Percentiles rank a stretch among this genome's conserved stretches.
phyloP scores from a whole-genome alignment of 2,888 invertebrate genomes.

The Leptinotarsa rubiginosa region DNA sequence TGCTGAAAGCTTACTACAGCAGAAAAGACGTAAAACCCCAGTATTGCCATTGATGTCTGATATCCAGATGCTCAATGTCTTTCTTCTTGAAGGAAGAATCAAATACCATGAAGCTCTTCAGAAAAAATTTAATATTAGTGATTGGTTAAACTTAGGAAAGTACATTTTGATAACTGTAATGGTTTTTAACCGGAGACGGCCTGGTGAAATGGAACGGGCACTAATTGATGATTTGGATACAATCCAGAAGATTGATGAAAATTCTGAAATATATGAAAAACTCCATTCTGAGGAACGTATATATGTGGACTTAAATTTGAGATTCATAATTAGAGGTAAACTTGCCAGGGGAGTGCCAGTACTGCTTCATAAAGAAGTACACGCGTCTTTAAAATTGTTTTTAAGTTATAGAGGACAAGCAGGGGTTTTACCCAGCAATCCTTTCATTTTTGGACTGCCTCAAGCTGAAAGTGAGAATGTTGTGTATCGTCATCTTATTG shows the following conservation, averaged over 20 bases:
- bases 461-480: background rate
- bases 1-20: slow-evolving; percentile 3
- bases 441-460: slow-evolving; percentile 12
- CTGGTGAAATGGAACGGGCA: slow-evolving; percentile 35
- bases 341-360: slow-evolving; percentile 28
- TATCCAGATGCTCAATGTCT: slow-evolving; percentile 1
- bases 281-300: slow-evolving; percentile 3
- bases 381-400: slow-evolving; percentile 13
- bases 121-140: background rate
- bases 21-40: background rate
- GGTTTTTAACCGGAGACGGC: slow-evolving; percentile 8
- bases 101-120: background rate
- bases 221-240: background rate
- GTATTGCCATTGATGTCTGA: slow-evolving; percentile 7
- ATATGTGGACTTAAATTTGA: slow-evolving; percentile 14
- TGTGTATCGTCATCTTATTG: slow-evolving; percentile 13
- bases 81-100: slow-evolving; percentile 5
- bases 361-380: slow-evolving; percentile 24
- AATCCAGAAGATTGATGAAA: slow-evolving; percentile 29
- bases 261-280: slow-evolving; percentile 15
- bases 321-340: slow-evolving; percentile 31
- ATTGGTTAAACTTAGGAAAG: slow-evolving; percentile 33
- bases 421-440: background rate
- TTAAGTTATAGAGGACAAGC: slow-evolving; percentile 1
- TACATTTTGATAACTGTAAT: slow-evolving; percentile 20